phyloP scores from a whole-genome alignment of 2,888 invertebrate species.

The Orthosia incerta region DNA sequence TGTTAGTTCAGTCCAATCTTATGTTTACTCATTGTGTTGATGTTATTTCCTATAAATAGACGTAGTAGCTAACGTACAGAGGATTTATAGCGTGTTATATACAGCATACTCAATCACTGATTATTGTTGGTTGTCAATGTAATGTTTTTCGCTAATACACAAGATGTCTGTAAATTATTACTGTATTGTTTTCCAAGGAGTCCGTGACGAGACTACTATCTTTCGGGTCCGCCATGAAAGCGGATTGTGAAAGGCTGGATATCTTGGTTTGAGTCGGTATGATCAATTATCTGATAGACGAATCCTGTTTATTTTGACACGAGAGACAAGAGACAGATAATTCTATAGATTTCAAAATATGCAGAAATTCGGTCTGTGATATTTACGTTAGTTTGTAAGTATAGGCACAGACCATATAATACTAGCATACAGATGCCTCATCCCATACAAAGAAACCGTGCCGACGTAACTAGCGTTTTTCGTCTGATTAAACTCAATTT shows the following conservation, averaged over 20 bases:
- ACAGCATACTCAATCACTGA: neutral
- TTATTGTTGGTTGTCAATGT: neutral
- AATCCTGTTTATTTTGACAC: conserved; percentile 13
- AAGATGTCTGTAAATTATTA: neutral
- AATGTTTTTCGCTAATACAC: neutral
- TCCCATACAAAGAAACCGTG: too few species aligned
- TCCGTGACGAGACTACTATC: neutral
- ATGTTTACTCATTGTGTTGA: conserved; percentile 31
- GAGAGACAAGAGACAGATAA: conserved; percentile 8
- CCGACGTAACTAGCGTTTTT: too few species aligned
- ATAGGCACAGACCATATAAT: too few species aligned
- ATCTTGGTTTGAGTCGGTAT: neutral
- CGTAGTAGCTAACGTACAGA: neutral
- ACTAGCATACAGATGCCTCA: too few species aligned
- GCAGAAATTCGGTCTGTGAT: conserved; percentile 24
- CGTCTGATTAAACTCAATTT: too few species aligned
- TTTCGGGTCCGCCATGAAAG: neutral
- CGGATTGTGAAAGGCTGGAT: neutral
- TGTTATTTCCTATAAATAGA: conserved; percentile 35
- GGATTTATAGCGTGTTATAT: neutral
- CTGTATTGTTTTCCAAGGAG: neutral
- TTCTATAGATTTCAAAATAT: neutral
- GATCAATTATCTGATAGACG: neutral
- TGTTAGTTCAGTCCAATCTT: neutral
- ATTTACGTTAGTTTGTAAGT: conserved; percentile 31